Conservation (phyloP, 2,797 vertebrate species). For the Catostomus latipinnis region DNA sequence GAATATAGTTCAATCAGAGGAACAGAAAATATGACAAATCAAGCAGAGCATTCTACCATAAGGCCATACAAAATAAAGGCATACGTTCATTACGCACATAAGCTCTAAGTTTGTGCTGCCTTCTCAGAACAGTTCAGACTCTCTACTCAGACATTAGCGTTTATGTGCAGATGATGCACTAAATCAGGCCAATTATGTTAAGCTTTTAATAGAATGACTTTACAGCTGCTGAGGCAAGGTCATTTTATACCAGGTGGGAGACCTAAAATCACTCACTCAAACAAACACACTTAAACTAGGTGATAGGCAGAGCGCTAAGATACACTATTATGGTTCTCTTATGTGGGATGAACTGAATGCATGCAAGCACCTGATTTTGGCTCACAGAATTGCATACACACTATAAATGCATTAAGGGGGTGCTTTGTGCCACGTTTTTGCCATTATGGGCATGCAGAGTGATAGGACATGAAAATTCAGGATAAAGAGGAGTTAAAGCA, state of each 20-base stretch:
- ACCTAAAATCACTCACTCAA: conserved; percentile 7
- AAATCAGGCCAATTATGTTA: conserved; percentile 27
- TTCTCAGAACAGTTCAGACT: conserved; percentile 5
- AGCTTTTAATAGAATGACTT: conserved; percentile 17
- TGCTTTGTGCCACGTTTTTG: not conserved
- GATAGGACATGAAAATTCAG: not conserved
- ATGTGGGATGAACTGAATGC: not conserved
- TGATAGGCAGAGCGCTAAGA: conserved; percentile 21
- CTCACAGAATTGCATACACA: not conserved
- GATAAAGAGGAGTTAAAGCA: not conserved
- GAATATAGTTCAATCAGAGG: not conserved
- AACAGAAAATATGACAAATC: conserved; percentile 5
- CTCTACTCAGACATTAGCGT: conserved; percentile 20
- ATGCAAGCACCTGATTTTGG: not conserved
- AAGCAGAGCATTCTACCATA: not conserved
- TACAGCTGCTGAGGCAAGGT: conserved; percentile 10
- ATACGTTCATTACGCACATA: not conserved
- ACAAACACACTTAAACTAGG: conserved; percentile 40
- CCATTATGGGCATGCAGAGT: not conserved
- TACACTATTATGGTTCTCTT: not conserved
- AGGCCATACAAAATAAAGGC: not conserved
- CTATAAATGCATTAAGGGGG: too few species aligned
- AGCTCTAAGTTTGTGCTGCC: not conserved
- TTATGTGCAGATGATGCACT: conserved; percentile 14
- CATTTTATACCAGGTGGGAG: conserved; percentile 14